These are phyloP conservation scores for Lasioglossum marginatum DNA, from an alignment of 2,888 invertebrate species.

Conservation along the genomic window DNA sequence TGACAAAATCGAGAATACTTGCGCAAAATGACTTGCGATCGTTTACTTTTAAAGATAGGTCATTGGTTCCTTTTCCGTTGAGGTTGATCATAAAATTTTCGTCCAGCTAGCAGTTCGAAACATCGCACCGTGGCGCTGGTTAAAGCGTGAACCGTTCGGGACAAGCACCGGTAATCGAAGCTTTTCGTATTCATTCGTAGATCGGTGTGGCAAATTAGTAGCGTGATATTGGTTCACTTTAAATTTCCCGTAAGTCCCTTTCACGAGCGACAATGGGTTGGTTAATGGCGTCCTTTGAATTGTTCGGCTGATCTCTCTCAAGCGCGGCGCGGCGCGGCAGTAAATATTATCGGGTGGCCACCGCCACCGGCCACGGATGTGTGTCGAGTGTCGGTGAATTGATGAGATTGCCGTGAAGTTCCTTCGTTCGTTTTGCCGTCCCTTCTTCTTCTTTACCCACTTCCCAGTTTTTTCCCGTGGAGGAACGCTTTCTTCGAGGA, in stretches of 20 bases:
- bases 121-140: too few species aligned
- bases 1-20: too few species aligned
- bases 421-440: background rate
- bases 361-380: conserved; percentile 33
- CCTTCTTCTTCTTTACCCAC: conserved; percentile 28
- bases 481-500: conserved; percentile 21
- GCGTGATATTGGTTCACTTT: conserved; percentile 42
- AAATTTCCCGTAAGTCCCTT: conserved; percentile 27
- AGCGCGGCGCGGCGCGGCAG: background rate
- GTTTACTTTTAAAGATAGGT: too few species aligned
- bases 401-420: conserved; percentile 54
- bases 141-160: background rate
- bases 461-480: conserved; percentile 7
- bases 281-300: conserved; percentile 47
- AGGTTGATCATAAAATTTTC: background rate
- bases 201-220: conserved; percentile 35
- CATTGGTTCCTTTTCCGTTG: too few species aligned
- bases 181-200: background rate
- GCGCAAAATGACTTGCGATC: too few species aligned
- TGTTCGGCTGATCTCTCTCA: conserved; percentile 9
- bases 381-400: conserved; percentile 46
- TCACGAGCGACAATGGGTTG: conserved; percentile 42
- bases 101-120: too few species aligned
- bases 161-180: background rate
- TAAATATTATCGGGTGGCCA: conserved; percentile 57